Evolutionary conservation across 2,113 vertebrate genomes (phyloP).

Genomic region (Larimichthys crocea): DNA sequence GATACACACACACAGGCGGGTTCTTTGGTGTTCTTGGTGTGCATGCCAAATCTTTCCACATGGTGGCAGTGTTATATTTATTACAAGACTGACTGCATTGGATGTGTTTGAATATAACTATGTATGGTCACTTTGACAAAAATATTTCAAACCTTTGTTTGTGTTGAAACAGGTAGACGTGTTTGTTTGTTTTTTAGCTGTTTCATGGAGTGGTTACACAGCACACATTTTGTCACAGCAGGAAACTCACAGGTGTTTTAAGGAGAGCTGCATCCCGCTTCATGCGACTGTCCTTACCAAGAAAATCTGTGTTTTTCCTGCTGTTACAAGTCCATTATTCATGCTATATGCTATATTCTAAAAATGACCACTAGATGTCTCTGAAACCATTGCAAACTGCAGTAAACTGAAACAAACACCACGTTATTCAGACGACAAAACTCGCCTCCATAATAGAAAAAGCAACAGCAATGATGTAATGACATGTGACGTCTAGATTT

Average conservation of each 20-base stretch:
- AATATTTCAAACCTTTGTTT: slow-evolving; percentile 15
- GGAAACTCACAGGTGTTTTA: too few species aligned
- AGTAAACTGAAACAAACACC: not conserved
- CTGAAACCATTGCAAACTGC: not conserved
- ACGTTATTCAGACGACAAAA: not conserved
- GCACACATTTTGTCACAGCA: too few species aligned
- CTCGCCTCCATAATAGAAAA: not conserved
- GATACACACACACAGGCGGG: slow-evolving; percentile 18
- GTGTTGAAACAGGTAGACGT: slow-evolving; percentile 22
- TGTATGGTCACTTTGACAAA: not conserved
- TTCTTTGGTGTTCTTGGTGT: slow-evolving; percentile 54
- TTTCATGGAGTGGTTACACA: not conserved
- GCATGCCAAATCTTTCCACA: slow-evolving; percentile 67
- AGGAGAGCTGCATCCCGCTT: too few species aligned
- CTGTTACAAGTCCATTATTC: too few species aligned
- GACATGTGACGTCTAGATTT: not conserved
- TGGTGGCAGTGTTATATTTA: slow-evolving; percentile 58
- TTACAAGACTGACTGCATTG: slow-evolving; percentile 30
- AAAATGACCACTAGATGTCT: slow-evolving; percentile 8
- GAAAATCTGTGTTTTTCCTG: too few species aligned
- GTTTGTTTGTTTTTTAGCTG: slow-evolving; percentile 16
- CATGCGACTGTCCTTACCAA: too few species aligned
- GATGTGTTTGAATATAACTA: slow-evolving; percentile 9
- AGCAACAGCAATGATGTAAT: not conserved
- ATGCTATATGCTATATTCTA: not conserved